Evolutionary conservation across 2,888 invertebrate species (phyloP), one percentile per base, ranked within the genome.

Genomic region (Amphipyra berbera): DNA sequence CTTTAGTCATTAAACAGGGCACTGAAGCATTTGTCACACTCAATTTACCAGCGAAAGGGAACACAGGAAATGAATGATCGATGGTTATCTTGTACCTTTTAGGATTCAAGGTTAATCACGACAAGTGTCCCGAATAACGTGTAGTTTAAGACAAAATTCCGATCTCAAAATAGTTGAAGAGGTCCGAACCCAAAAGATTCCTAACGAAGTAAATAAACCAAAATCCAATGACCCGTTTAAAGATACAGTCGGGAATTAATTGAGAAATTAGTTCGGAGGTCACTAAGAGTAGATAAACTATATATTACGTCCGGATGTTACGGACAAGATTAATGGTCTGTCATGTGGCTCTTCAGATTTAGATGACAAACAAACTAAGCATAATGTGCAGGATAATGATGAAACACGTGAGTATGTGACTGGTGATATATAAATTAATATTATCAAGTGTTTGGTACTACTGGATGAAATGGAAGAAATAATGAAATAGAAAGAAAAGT

Each of bases 11-110:
- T 88, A 87, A 82, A 73, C 69, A 70, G 72, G 73, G 68, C 72
- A 81, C 77, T 60, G 77, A 68, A 71, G 78, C 85, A 84, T 87
- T 88, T 88, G 85, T 87, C 87, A 84, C 85, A 80, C 78, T 83
- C 86, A 84, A 88, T 89, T 86, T 85, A 86, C 78, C 76, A 73
- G 52, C 76, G 67, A 85, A 86, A 83, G 85, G 84, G 81, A 79
- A 73, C 61, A 52, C 52, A 61, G 72, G 67, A 72, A 72, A 75
- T 63, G 67, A 59, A 63, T 61, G 52, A 71, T 73, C 52, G 66
- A 70, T 70, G 62, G 61, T 45, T 46, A 50, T 7, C 5, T 44
- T 46, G 12, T 49, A 64, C 54, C 61, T 61, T 2, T 27, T 13
- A 52, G 65, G 58, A 14, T 33, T 59, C 27, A 59, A 67, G 62